A percentile compares a stretch with the other conserved stretches of the same genome.
Conservation (phyloP, 2,113 vertebrate species). For the Myanophis thanlyinensis region DNA sequence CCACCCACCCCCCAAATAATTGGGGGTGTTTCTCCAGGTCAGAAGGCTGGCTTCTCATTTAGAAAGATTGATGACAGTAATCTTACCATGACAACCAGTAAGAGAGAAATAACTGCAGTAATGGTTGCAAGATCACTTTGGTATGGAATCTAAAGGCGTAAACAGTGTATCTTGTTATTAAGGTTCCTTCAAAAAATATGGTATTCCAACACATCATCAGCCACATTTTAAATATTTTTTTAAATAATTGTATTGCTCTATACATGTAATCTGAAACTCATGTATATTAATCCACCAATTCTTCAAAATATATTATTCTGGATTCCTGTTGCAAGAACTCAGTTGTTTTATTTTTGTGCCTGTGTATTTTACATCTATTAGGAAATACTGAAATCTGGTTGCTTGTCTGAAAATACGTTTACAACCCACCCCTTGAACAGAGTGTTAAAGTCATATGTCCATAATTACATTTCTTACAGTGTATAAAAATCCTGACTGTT, state of each 20-base stretch:
- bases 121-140: not conserved
- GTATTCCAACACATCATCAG: not conserved
- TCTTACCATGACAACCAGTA: not conserved
- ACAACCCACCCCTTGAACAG: not conserved
- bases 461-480: not conserved
- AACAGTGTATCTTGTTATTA: not conserved
- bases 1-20: not conserved
- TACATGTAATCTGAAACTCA: not conserved
- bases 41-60: not conserved
- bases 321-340: not conserved
- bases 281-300: not conserved
- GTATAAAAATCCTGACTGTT: not conserved
- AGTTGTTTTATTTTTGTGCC: slow-evolving; percentile 24
- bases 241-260: not conserved
- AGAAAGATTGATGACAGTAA: not conserved
- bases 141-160: not conserved
- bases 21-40: not conserved
- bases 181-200: not conserved
- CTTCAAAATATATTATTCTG: not conserved
- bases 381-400: not conserved
- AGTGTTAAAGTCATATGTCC: not conserved
- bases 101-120: not conserved
- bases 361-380: slow-evolving; percentile 21
- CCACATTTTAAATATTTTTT: not conserved
- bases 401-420: not conserved